Conservation (phyloP, 92 coral and sea anemone species). For the Porites evermanni region DNA sequence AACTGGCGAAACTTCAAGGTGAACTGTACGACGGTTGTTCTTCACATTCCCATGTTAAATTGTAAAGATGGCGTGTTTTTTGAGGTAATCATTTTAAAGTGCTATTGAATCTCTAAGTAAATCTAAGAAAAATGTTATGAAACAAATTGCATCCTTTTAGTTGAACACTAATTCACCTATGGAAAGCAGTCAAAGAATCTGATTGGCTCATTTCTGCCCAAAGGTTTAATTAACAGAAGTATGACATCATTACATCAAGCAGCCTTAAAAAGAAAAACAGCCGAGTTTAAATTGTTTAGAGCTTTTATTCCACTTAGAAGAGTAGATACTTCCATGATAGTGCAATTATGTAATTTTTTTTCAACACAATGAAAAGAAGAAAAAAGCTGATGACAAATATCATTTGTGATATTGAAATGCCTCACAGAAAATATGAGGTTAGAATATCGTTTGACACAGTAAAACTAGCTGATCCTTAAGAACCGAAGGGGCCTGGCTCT, state of each 20-base stretch:
- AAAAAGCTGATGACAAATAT: neutral
- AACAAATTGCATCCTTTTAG: slow-evolving; percentile 15
- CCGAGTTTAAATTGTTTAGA: neutral
- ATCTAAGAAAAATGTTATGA: neutral
- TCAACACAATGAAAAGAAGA: neutral
- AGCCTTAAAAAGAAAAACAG: neutral
- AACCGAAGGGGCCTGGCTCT: slow-evolving; percentile 2
- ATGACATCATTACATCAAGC: neutral
- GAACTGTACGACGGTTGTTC: neutral
- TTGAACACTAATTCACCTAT: neutral
- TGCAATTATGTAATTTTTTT: neutral
- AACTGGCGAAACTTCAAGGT: neutral
- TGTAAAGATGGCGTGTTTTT: neutral
- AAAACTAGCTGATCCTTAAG: neutral
- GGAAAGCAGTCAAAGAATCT: neutral
- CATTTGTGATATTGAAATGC: neutral
- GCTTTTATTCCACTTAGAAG: neutral
- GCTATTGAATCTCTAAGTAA: slow-evolving; percentile 10
- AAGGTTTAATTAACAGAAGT: neutral
- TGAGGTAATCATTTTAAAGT: neutral
- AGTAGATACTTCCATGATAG: neutral
- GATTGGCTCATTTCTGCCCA: neutral
- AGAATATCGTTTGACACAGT: neutral
- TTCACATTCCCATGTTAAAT: neutral
- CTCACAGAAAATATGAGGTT: too few species aligned